Evolutionary conservation across 2,888 invertebrate species (phyloP), one percentile per base, ranked within the genome.

Genomic region (Meiosimyza decipiens): DNA sequence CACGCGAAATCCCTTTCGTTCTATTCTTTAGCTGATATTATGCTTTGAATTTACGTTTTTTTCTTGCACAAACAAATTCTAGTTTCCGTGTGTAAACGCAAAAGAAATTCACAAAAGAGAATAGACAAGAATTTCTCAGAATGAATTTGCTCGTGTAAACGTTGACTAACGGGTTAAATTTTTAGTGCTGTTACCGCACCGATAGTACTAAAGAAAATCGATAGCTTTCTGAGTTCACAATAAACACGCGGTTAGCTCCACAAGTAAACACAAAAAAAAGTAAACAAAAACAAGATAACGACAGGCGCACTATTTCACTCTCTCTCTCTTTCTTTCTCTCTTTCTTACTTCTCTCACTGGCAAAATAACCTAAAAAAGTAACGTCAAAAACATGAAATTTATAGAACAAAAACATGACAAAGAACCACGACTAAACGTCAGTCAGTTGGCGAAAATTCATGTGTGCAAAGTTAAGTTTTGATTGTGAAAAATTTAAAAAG

Each of bases 331-430:
- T 18, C n/a, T 47, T 50, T 52, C 55, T 57, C 68, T 57, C 72
- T 72, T 52, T 18, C 0, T 47, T 71, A 7, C 47, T 51, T 54
- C 51, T 52, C 49, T 47, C 63, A n/a, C 59, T 60, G 18, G 13
- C 60, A 75, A 77, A 62, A 71, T 78, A 78, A 77, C 78, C 78
- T 77, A 73, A 77, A 77, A 78, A 75, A 63, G 69, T 49, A 75
- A 76, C 74, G 74, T 77, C 76, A 77, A 72, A 75, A 77, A 72
- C 74, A 73, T 73, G 74, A 68, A 52, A 72, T 47, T 72, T 64
- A 66, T 15, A 55, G n/a, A 70, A 47, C 59, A 73, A 71, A 69
- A 72, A 73, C 47, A 67, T 64, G 68, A 65, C 64, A 22, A 16
- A 63, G 63, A 40, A 63, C 51, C 50, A 51, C 47, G 28, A 64